A percentile compares a stretch with the other conserved stretches of the same genome.
phyloP scores from a whole-genome alignment of 2,797 vertebrate species.

The Melanotaenia pygmaea region DNA sequence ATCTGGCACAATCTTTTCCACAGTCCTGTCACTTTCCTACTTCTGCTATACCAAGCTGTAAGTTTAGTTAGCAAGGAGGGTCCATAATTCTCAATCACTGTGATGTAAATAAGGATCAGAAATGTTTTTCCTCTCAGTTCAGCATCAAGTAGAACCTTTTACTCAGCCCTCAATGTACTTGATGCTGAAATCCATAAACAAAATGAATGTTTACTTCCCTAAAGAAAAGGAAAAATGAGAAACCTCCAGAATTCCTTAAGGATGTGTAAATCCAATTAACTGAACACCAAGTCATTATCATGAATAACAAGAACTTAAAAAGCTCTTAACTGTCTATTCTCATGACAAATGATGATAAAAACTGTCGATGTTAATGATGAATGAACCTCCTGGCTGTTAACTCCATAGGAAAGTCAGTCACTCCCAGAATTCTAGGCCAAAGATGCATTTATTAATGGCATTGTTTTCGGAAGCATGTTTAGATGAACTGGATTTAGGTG shows the following conservation, averaged over 20 bases:
- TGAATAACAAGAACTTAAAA: neutral
- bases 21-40: neutral
- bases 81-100: neutral
- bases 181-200: neutral
- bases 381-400: neutral
- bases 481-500: no score
- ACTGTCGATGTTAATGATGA: neutral
- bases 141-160: neutral
- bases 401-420: neutral
- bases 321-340: neutral
- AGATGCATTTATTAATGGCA: neutral
- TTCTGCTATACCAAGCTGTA: neutral
- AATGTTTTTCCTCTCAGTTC: neutral
- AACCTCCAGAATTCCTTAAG: neutral
- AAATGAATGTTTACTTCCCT: neutral
- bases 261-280: neutral
- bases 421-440: neutral
- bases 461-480: no score
- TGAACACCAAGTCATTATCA: neutral
- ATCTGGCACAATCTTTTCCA: neutral
- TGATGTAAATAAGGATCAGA: neutral
- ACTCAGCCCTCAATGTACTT: neutral
- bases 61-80: neutral
- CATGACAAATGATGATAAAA: no score
- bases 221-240: neutral